Evolutionary conservation across 2,797 vertebrate genomes (phyloP), one percentile per base, ranked within the genome.

Genomic region (Lophura swinhoii): DNA sequence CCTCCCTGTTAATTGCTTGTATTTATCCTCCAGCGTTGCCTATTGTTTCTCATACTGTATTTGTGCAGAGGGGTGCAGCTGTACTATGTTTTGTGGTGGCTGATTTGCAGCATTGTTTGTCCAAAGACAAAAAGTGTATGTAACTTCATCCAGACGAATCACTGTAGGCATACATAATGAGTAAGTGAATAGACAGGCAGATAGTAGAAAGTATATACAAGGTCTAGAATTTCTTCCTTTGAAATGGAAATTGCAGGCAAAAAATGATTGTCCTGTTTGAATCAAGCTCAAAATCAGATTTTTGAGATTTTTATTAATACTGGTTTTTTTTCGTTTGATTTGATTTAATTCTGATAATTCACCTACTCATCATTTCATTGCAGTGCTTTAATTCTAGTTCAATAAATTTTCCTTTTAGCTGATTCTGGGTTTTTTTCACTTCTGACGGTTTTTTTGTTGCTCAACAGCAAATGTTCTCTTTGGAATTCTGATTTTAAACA

Each of bases 401-500:
- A 3, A 1, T 72, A 83, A 78, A 69, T 83, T 94, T 87, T 77
- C 13, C 48, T 78, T 91, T 87, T 35, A 69, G 22, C 13, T 77
- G 55, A 66, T 88, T 77, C 63, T 69, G 46, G 0, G 74, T 78
- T 91, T 71, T 79, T 92, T 71, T 48, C 29, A 43, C 58, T 60
- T 89, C 62, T 90, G 88, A 92, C 88, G 91, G 68, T 87, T 90
- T 94, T 93, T 93, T 58, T 84, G 33, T 67, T 77, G 16, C 55
- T 96, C 69, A 46, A 63, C 80, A 89, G 72, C 73, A 88, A 94
- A 83, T 84, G 66, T 89, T 90, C 75, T 81, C 58, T 86, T 86
- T 88, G 71, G 67, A 93, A 49, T 91, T 94, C 64, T 78, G 46
- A 81, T 79, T 89, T 96, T 70, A 72, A 94, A 72, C n/a, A 91